Evolutionary conservation across 2,888 invertebrate species (phyloP).

Genomic region (Ophioninae sp.): DNA sequence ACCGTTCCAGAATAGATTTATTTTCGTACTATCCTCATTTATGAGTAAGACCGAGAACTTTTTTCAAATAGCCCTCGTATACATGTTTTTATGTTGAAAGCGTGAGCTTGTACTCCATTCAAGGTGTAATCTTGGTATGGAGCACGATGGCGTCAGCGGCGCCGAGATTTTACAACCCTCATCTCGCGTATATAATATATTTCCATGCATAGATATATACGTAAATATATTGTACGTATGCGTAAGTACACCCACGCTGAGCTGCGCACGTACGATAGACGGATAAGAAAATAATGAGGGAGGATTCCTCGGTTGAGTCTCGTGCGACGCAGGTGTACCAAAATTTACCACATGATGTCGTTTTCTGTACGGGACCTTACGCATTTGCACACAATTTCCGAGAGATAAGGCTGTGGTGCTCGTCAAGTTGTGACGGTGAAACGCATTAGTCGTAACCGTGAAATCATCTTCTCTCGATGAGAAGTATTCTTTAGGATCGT

Average conservation of each 20-base stretch:
- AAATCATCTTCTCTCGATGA: not conserved
- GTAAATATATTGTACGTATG: not conserved
- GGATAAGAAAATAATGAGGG: not conserved
- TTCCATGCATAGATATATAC: too few relatives aligned
- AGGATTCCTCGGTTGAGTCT: not conserved
- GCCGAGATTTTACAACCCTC: conserved; percentile 31
- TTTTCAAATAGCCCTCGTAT: not conserved
- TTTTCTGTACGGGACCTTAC: not conserved
- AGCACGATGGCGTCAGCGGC: conserved; percentile 10
- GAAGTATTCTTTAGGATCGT: not conserved
- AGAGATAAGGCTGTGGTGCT: not conserved
- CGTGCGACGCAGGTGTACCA: too few relatives aligned
- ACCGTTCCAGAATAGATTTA: too few relatives aligned
- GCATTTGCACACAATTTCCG: not conserved
- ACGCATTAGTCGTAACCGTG: not conserved
- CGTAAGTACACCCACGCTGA: not conserved
- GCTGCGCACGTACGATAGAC: not conserved
- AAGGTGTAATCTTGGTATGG: not conserved
- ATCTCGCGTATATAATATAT: not conserved
- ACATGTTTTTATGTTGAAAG: not conserved
- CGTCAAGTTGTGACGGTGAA: not conserved
- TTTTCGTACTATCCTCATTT: too few relatives aligned
- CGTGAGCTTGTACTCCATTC: not conserved
- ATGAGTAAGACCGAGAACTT: too few relatives aligned
- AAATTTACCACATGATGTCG: not conserved